A percentile compares a stretch with the other conserved stretches of the same genome.
Conservation (phyloP, 2,888 invertebrate genomes). For the Mesorhabditis sp. region DNA sequence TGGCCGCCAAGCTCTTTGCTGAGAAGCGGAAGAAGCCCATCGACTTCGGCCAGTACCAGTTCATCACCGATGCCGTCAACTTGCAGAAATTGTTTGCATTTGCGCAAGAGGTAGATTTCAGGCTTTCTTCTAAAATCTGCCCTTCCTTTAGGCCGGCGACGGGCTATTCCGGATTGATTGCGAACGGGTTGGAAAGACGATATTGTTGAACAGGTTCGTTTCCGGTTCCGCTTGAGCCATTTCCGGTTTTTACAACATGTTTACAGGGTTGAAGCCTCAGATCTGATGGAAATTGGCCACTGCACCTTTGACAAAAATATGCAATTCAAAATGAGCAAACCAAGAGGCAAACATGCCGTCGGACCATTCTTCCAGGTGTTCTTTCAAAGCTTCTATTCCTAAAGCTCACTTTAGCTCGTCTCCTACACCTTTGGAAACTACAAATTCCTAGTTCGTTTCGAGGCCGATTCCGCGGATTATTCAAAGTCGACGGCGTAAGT, state of each 20-base stretch:
- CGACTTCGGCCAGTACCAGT: constrained; percentile 55
- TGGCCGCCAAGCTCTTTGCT: constrained; percentile 45
- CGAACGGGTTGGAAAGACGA: constrained; percentile 57
- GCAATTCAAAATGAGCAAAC: constrained; percentile 50
- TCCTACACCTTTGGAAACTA: constrained; percentile 54
- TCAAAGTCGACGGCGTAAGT: constrained; percentile 38
- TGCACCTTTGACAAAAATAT: constrained; percentile 50
- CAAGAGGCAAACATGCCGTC: constrained; percentile 46
- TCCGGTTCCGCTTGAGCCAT: background rate
- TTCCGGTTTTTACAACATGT: constrained; percentile 5
- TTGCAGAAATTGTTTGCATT: constrained; percentile 58
- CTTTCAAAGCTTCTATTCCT: background rate
- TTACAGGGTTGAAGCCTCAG: constrained; percentile 54
- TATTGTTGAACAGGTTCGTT: constrained; percentile 46
- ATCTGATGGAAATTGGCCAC: constrained; percentile 54
- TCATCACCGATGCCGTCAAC: constrained; percentile 58
- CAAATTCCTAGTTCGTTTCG: constrained; percentile 52
- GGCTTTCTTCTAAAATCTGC: background rate
- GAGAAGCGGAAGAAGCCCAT: constrained; percentile 53
- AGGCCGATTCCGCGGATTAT: constrained; percentile 56
- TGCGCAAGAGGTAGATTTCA: constrained; percentile 34
- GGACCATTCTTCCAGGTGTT: constrained; percentile 55
- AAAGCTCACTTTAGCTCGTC: constrained; percentile 34
- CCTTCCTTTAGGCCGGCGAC: constrained; percentile 42
- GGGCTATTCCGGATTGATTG: constrained; percentile 58